Base-by-base conservation (phyloP, 1,140 invertebrate genomes). In the Temnothorax longispinosus region DNA sequence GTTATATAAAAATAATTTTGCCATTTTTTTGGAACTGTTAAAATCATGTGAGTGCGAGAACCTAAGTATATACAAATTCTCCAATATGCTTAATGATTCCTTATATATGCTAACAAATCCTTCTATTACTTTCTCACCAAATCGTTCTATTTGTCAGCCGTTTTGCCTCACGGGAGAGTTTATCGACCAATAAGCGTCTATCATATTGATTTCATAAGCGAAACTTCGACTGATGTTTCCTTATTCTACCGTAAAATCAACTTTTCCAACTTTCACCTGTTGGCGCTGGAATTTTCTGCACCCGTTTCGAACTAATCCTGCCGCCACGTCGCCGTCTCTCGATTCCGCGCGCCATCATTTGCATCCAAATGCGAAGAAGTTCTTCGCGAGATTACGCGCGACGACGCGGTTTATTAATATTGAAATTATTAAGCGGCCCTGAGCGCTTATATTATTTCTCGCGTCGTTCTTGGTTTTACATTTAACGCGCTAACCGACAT, bases 241-340 rank as follows among this genome's bases (percentile, higher is more conserved):
- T 84, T 84, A 84, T 84, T 84, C 67, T 84, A 84, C 54, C 80
- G 80, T 84, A 56, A 84, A 84, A 84, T 84, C 80, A 84, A 84
- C 80, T 84, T 82, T 84, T 62, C 80, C 54, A 84, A 84, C 67
- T 84, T 74, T 84, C 80, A 84, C 80, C 80, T 84, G 80, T 84
- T 84, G 80, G 80, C 21, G 80, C 27, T 27, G 69, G 80, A 74
- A 84, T 84, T 84, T 84, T 84, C 80, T 41, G 44, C 69, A 60
- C 80, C 41, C 69, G 54, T 50, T 84, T 84, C 69, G 80, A 84
- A 84, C 69, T 82, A 82, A 82, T 84, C 41, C 80, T 69, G 41
- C 18, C n/a, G 67, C 11, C 62, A 65, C 62, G 62, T 47, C 54
- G 67, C 27, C 54, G 67, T 27, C 41, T 84, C 80, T 84, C 54